A percentile compares a stretch with the other conserved stretches of the same genome.
Evolutionary conservation across 2,888 invertebrate species (phyloP).

Genomic region (Agriopis leucophaearia): DNA sequence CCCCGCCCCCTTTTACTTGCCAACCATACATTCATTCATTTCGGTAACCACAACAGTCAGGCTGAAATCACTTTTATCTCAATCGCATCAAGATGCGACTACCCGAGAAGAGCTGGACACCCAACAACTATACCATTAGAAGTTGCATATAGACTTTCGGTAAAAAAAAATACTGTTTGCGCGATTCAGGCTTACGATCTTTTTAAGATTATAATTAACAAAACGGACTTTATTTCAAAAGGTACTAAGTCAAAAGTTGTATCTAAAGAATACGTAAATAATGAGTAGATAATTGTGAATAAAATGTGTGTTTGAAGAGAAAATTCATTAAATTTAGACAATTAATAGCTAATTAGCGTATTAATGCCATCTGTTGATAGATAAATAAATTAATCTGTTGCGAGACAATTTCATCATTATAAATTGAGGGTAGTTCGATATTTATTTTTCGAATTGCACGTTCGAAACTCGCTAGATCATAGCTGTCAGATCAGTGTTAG

Average conservation of each 20-base stretch:
- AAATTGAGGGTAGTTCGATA: conserved; percentile 26
- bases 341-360: background rate
- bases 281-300: too few species aligned
- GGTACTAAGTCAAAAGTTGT: background rate
- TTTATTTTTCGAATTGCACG: background rate
- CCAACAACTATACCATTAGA: conserved; percentile 39
- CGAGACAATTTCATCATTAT: background rate
- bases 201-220: background rate
- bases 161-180: conserved; percentile 49
- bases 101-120: conserved; percentile 78
- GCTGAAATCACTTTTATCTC: conserved; percentile 51
- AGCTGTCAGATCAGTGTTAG: background rate
- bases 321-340: background rate
- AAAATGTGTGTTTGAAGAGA: background rate
- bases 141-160: conserved; percentile 23
- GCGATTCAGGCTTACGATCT: conserved; percentile 51
- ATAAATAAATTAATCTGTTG: too few species aligned
- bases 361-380: conserved; percentile 16
- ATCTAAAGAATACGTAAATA: background rate
- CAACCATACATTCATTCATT: conserved; percentile 45
- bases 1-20: conserved; percentile 57
- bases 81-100: conserved; percentile 58
- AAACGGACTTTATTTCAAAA: too few species aligned
- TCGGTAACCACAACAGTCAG: conserved; percentile 58
- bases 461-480: background rate